Percentiles rank a stretch among this genome's conserved stretches.
Evolutionary conservation across 2,888 invertebrate genomes (phyloP).

Genomic region (Torymus aiolomorphi): DNA sequence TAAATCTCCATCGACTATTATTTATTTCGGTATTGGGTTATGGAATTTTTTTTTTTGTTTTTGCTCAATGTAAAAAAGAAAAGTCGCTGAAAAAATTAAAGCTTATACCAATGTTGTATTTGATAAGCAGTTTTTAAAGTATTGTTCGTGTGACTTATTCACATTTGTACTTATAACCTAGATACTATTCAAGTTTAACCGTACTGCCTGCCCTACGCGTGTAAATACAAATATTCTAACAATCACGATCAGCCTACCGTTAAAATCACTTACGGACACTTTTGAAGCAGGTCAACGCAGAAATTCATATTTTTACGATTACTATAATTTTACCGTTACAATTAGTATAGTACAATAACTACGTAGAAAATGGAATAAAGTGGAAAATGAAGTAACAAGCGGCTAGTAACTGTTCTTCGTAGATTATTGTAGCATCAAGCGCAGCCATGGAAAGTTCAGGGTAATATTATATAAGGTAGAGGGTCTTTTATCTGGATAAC

Average conservation of each 20-base stretch:
- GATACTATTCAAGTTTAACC: conserved; percentile 17
- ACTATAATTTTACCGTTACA: conserved; percentile 39
- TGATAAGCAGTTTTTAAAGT: too few species aligned
- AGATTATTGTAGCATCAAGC: conserved; percentile 2
- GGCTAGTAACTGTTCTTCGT: conserved; percentile 32
- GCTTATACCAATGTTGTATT: too few species aligned
- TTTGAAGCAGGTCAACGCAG: conserved; percentile 29
- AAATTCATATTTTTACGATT: conserved; percentile 32
- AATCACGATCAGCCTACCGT: conserved; percentile 26
- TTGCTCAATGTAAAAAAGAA: too few species aligned
- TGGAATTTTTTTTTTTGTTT: too few species aligned
- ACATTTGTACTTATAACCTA: conserved; percentile 26
- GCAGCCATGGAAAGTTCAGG: background rate
- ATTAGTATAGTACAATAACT: conserved; percentile 29
- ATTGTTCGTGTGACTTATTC: background rate
- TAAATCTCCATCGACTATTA: too few species aligned
- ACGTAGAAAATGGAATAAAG: conserved; percentile 14
- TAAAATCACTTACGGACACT: conserved; percentile 35
- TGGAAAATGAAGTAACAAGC: conserved; percentile 33
- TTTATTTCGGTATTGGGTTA: too few species aligned
- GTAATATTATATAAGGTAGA: background rate
- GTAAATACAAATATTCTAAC: conserved; percentile 30
- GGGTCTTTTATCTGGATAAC: too few species aligned
- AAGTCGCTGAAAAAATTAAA: too few species aligned
- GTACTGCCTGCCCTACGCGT: background rate